Conservation (phyloP, 2,113 vertebrate species). For the Neoarius graeffei region DNA sequence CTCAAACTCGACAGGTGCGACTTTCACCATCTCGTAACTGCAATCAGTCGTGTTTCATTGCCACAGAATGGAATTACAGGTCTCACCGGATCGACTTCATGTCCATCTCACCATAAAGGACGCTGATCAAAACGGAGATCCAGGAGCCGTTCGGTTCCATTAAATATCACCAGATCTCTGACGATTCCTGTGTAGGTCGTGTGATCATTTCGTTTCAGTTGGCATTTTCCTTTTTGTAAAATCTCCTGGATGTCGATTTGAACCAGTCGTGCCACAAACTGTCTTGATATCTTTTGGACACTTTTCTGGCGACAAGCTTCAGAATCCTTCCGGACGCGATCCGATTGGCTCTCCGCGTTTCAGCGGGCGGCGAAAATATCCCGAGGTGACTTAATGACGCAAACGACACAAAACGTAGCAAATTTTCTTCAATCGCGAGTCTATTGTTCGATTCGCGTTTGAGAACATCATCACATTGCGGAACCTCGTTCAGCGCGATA, state of each 20-base stretch:
- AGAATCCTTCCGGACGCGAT: neutral
- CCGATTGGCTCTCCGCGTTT: neutral
- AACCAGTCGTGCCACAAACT: neutral
- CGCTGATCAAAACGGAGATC: neutral
- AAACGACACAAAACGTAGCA: too few relatives aligned
- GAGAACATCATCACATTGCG: too few relatives aligned
- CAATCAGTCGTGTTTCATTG: neutral
- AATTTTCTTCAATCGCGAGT: too few relatives aligned
- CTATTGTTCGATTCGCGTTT: neutral
- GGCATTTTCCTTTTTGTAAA: neutral
- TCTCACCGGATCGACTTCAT: neutral
- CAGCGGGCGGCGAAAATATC: neutral
- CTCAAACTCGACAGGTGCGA: slow-evolving; percentile 93
- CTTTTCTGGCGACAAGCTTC: neutral
- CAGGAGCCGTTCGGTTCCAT: neutral
- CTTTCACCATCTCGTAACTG: neutral
- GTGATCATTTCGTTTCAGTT: neutral
- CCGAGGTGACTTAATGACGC: too few relatives aligned
- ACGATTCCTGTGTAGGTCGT: neutral
- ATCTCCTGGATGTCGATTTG: neutral
- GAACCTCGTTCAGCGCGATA: neutral
- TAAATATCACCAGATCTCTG: neutral
- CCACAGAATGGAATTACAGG: too few relatives aligned
- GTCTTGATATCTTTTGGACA: neutral
- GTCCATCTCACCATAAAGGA: neutral